phyloP scores from a whole-genome alignment of 2,113 vertebrate genomes.

The Oceanites oceanicus region DNA sequence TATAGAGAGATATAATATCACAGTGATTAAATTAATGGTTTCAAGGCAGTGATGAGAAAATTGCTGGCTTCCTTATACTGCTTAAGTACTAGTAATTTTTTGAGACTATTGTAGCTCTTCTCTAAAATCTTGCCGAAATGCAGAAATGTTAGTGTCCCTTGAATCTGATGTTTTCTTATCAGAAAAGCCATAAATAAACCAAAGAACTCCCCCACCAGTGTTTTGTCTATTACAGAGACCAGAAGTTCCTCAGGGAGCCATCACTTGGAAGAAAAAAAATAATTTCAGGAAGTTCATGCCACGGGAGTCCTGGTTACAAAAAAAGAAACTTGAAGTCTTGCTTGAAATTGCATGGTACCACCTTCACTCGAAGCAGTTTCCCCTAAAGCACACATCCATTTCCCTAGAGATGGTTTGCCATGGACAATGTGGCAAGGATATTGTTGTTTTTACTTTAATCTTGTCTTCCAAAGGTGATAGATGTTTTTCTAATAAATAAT shows the following conservation, averaged over 20 bases:
- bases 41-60: conserved; percentile 19
- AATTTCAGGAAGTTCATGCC: background rate
- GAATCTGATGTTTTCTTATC: background rate
- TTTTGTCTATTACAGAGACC: background rate
- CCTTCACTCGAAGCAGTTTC: background rate
- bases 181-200: background rate
- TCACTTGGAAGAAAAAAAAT: background rate
- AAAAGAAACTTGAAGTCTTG: background rate
- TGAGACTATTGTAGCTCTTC: background rate
- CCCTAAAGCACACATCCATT: background rate
- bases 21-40: conserved; percentile 15
- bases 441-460: background rate
- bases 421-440: background rate
- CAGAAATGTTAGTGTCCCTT: background rate
- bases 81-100: background rate
- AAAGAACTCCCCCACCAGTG: background rate
- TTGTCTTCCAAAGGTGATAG: background rate
- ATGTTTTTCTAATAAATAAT: background rate
- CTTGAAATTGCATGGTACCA: background rate
- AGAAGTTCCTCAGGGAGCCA: background rate
- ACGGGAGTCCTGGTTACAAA: background rate
- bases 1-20: background rate
- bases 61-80: background rate
- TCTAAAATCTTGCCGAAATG: background rate
- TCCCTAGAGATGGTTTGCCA: background rate